Conservation (phyloP, 2,113 vertebrate species). For the Abramis brama region DNA sequence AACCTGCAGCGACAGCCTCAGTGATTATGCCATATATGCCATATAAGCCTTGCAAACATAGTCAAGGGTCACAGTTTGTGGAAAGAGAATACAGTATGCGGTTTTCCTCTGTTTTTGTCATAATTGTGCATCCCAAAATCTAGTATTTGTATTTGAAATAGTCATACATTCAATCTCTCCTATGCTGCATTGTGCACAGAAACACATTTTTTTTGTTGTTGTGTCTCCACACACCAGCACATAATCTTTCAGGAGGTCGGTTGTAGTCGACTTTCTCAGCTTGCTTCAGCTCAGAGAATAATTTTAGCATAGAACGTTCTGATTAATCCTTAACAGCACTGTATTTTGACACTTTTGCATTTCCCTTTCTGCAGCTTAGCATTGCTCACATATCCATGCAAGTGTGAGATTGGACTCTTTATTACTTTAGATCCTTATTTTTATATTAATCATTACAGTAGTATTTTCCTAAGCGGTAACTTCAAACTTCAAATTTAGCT, state of each 20-base stretch:
- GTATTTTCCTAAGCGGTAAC: background rate
- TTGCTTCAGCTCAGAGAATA: background rate
- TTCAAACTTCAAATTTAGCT: background rate
- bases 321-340: constrained; percentile 7
- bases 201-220: background rate
- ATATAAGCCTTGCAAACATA: background rate
- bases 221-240: background rate
- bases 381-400: constrained; percentile 6
- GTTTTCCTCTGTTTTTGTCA: background rate
- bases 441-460: background rate
- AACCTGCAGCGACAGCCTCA: background rate
- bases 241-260: background rate
- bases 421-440: background rate
- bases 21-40: background rate
- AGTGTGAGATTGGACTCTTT: constrained; percentile 9
- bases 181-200: background rate
- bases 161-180: background rate
- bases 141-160: background rate
- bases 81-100: background rate
- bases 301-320: background rate
- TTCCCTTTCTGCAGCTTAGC: constrained; percentile 14
- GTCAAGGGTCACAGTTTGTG: background rate
- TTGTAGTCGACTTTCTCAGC: background rate
- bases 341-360: background rate
- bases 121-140: background rate